Evolutionary conservation across 2,113 vertebrate species (phyloP), one percentile per base, ranked within the genome.

Genomic region (Illadopsis cleaveri): DNA sequence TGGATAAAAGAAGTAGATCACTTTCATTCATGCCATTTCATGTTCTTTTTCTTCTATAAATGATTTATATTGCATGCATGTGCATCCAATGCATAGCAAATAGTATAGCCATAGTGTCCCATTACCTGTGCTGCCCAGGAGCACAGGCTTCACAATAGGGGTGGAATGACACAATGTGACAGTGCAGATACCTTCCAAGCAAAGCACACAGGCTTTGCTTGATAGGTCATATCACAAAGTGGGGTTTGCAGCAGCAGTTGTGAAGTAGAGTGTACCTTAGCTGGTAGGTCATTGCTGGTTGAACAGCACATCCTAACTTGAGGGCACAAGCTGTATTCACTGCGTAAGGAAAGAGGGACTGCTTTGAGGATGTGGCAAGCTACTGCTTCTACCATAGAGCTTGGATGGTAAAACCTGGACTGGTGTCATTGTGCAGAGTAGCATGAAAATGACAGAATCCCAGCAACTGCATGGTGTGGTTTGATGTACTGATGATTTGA

Each of bases 131-230:
- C 56, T 84, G 25, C 30, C 25, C 38, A 44, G 53, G 62, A 37
- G 27, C 9, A 37, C 15, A 53, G 33, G 19, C 21, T 64, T 79
- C 45, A 45, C 40, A 37, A 25, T 19, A 4, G 25, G 30, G 40
- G 6, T 3, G 5, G 33, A 60, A 47, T 0, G 3, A n/a, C 20
- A 28, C 21, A n/a, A 12, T 0, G 2, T 3, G 10, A 20, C 3
- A 35, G 14, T 30, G 8, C 18, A 44, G 16, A 3, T 51, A 27
- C 21, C 13, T 79, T 69, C 38, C 47, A 22, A 62, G 21, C 27
- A 72, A 47, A 64, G 40, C 16, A 17, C 57, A 64, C 27, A 56
- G 66, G 31, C 23, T 27, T 68, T 82, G 23, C 22, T 13, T 28
- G 37, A 42, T 16, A 82, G 38, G 18, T 11, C 18, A 4, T 2